Conservation (phyloP, 2,888 invertebrate species). For the Sphaerophoria rueppellii region DNA sequence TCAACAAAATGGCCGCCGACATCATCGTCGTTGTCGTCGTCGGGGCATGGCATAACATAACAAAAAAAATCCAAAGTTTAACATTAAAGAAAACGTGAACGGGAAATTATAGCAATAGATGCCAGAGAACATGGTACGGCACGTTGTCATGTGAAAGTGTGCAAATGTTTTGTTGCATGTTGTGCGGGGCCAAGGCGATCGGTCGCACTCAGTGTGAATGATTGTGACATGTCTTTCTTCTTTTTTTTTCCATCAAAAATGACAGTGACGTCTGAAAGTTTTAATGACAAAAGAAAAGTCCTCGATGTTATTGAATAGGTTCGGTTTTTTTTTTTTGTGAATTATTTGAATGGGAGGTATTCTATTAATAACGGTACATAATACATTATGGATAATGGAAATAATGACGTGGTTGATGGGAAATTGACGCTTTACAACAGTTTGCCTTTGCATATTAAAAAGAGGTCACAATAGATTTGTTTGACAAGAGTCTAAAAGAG, state of each 20-base stretch:
- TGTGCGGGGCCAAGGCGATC: constrained; percentile 50
- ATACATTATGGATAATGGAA: no score
- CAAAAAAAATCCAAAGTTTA: constrained; percentile 23
- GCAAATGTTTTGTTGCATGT: constrained; percentile 51
- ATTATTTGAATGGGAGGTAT: no score
- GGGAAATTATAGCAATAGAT: constrained; percentile 65
- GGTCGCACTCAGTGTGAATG: constrained; percentile 24
- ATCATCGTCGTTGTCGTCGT: constrained; percentile 24
- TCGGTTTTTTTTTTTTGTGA: no score
- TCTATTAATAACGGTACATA: no score
- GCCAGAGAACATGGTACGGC: constrained; percentile 53
- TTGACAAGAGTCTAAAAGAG: no score
- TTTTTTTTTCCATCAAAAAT: constrained; percentile 7
- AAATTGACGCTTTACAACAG: no score
- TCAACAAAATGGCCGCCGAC: constrained; percentile 66
- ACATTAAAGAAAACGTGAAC: constrained; percentile 65
- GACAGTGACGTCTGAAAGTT: constrained; percentile 55
- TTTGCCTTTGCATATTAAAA: no score
- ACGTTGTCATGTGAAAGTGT: constrained; percentile 64
- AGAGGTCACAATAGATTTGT: no score
- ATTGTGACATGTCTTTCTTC: constrained; percentile 26
- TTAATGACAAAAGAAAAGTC: constrained; percentile 23
- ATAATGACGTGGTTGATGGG: no score
- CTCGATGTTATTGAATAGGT: constrained; percentile 2
- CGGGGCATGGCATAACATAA: constrained; percentile 42